Base-by-base conservation (phyloP, 1,140 invertebrate species). In the Stegodyphus dumicola region DNA sequence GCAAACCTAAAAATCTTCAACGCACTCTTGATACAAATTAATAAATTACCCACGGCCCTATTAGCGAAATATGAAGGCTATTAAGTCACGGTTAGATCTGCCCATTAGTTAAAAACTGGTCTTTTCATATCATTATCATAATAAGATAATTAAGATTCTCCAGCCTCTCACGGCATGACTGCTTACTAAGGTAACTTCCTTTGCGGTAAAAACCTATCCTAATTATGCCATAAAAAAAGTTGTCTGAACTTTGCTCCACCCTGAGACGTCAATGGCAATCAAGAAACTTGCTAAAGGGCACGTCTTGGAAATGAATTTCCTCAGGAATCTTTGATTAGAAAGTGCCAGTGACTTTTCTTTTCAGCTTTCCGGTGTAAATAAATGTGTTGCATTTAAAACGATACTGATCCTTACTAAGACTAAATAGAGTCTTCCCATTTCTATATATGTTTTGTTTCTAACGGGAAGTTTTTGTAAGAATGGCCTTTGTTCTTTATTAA, bases 121-220 rank as follows among this genome's bases (percentile, higher is more conserved):
- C 69, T 70, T 33, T 64, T 81, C 79, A 81, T 81, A 81, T 73
- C 79, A 81, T 81, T 81, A 81, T 64, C 79, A 81, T 81, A 81
- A 81, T 74, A 71, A 74, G 53, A 74, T 73, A 81, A 81, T 81
- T 81, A 81, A 81, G 54, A 64, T 66, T 67, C 65, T 33, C 70
- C 11, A 15, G 9, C 6, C 15, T 9, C 67, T 79, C 18, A 53
- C n/a, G 52, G 77, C 49, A 33, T n/a, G 70, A 70, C 15, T 13
- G 15, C 51, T 13, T 18, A 49, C 51, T n/a, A n/a, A n/a, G n/a
- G n/a, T n/a, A 79, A 54, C 65, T 65, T 79, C 66, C 52, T 49
- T 54, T 54, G 49, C 11, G 70, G 51, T 11, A 73, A 73, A 52
- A 49, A 10, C 17, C 7, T 49, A 73, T 4, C 11, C 51, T 73